Evolutionary conservation across 2,797 vertebrate species (phyloP), one percentile per base, ranked within the genome.

Genomic region (Poecilia velifera): DNA sequence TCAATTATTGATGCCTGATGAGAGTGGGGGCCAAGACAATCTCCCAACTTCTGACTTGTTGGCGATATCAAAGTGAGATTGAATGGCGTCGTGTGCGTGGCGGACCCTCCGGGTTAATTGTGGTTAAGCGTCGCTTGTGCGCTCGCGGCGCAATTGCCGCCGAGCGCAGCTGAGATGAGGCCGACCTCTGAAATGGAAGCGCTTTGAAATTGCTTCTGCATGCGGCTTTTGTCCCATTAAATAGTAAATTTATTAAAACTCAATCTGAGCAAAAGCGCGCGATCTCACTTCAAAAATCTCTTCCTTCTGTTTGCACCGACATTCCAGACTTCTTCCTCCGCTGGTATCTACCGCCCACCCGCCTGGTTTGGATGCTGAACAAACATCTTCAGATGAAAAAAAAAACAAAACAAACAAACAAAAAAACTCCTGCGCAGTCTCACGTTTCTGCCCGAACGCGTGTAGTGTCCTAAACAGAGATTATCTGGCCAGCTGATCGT

Each of bases 1-100:
- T 96, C 93, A 95, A 96, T 96, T 95, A 96, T 96, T 96, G 90
- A 96, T 95, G 90, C 83, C 89, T 91, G 94, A 94, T 93, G 91
- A 93, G 94, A 93, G 86, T 84, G 74, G 84, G 84, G 90, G 86
- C 75, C 91, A 89, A 93, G 90, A 94, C 91, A 92, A 90, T 93
- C 89, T 94, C 85, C 82, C 82, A 92, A 94, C 93, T 93, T 92
- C 86, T 81, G 92, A 92, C 92, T 88, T 91, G 80, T 87, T 85
- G 90, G 88, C 73, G 86, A 92, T 92, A 86, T 89, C 89, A 83
- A 79, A 87, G 92, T 93, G 91, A 93, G 93, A 94, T 95, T 93
- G 92, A 95, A 93, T 87, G 86, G 88, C 85, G 79, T 83, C 68
- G 20, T 89, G 84, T 83, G 78, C 83, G 75, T 46, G n/a, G 80